phyloP scores from a whole-genome alignment of 2,888 invertebrate genomes.

The Calameuta idolon region DNA sequence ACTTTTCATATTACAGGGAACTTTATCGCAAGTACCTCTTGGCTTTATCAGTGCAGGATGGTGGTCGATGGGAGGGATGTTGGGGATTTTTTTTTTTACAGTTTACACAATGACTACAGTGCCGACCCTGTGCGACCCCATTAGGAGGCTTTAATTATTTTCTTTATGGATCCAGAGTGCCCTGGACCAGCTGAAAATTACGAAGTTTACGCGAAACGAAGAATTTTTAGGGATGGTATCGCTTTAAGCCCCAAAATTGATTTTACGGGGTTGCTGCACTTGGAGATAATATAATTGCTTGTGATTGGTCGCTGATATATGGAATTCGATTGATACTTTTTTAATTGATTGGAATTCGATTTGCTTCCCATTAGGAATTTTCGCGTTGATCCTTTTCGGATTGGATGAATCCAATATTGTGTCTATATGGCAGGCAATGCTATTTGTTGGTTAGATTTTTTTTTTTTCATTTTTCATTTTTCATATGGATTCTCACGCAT shows the following conservation, averaged over 20 bases:
- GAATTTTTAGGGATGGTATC: not conserved
- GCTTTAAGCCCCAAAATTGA: not conserved
- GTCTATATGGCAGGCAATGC: not conserved
- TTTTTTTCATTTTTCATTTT: not conserved
- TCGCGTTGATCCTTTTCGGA: not conserved
- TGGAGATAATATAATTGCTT: not conserved
- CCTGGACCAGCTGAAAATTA: not conserved
- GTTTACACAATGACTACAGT: not conserved
- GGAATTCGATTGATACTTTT: not conserved
- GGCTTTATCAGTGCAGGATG: not conserved
- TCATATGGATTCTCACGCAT: not conserved
- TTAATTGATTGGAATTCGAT: not conserved
- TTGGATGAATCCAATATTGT: not conserved
- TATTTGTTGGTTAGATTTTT: not conserved
- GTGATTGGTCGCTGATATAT: not conserved
- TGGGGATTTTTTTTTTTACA: not conserved
- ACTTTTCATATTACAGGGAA: constrained; percentile 26
- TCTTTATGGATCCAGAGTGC: not conserved
- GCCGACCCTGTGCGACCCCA: not conserved
- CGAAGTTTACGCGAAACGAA: not conserved
- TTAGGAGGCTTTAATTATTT: not conserved
- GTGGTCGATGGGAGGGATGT: not conserved
- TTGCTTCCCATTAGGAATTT: not conserved
- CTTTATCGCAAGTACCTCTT: not conserved
- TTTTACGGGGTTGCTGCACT: not conserved